Evolutionary conservation across 2,888 invertebrate genomes (phyloP), one percentile per base, ranked within the genome.

Genomic region (Furcula furcula): DNA sequence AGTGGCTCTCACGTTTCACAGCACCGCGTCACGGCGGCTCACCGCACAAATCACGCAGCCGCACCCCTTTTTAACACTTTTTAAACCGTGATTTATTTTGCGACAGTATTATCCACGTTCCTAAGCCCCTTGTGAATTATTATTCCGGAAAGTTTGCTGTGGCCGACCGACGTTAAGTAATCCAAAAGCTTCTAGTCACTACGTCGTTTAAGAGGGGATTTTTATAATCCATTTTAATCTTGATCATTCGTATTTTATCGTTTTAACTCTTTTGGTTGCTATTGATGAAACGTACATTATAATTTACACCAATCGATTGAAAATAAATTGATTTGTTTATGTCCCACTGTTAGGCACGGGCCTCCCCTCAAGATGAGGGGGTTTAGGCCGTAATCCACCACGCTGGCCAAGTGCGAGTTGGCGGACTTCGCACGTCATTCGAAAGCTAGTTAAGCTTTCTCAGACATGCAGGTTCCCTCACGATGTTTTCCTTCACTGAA

Each of bases 61-160:
- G 53, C 55, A 63, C 28, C 67, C 68, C 63, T 76, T 76, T 76
- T 68, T 74, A 74, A 68, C 66, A 73, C 62, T 76, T 76, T 75
- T 76, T 70, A 73, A 68, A 70, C 61, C 66, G 70, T 81, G 73
- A 82, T 83, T 79, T 78, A 79, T 79, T 73, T 60, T 70, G 65
- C 59, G 64, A 65, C 65, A 69, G 65, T 63, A 77, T 82, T 76
- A 81, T 76, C 76, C 77, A 67, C 72, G 68, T 67, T 72, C 71
- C 67, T 76, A 78, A 82, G 77, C 76, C 75, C 51, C 60, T 53
- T 58, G 72, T 71, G 76, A 79, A 77, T 82, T 69, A 69, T 69
- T 81, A 78, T 80, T 70, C 74, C 63, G 51, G 61, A 81, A 28
- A 79, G 70, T 80, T 83, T 79, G 71, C 62, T 78, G 67, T 75